Percentiles rank a stretch among this genome's conserved stretches.
phyloP scores from a whole-genome alignment of 2,113 vertebrate genomes.

The Amphilophus citrinellus region DNA sequence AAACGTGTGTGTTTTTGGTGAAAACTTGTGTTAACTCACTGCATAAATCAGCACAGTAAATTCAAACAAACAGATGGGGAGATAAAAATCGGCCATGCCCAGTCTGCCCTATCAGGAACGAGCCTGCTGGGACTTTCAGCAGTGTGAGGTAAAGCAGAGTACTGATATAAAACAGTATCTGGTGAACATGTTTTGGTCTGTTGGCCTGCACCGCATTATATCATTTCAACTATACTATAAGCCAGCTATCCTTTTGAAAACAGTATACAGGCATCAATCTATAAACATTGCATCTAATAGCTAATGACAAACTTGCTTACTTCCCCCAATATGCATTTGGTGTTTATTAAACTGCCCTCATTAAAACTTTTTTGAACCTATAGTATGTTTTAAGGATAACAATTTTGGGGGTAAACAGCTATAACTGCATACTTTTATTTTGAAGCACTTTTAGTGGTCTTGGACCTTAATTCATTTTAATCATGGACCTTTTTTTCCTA shows the following conservation, averaged over 20 bases:
- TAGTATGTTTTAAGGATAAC: background rate
- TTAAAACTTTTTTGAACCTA: background rate
- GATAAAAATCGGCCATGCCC: constrained; percentile 61
- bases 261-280: background rate
- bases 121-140: constrained; percentile 38
- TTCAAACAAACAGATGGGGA: constrained; percentile 76
- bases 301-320: background rate
- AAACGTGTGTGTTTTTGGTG: constrained; percentile 78
- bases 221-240: background rate
- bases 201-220: no score
- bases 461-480: background rate
- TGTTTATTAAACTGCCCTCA: background rate
- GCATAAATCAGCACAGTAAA: constrained; percentile 75
- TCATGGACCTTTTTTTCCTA: background rate
- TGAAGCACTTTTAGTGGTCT: background rate
- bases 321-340: background rate
- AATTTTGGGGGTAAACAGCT: no score
- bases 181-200: background rate
- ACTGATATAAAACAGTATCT: background rate
- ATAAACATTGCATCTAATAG: background rate
- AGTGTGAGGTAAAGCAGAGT: background rate
- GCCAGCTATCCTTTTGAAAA: background rate
- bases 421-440: background rate
- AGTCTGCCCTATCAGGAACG: constrained; percentile 9
- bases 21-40: constrained; percentile 69